Evolutionary conservation across 2,113 vertebrate genomes (phyloP), one percentile per base, ranked within the genome.

Genomic region (Ailurus styani): DNA sequence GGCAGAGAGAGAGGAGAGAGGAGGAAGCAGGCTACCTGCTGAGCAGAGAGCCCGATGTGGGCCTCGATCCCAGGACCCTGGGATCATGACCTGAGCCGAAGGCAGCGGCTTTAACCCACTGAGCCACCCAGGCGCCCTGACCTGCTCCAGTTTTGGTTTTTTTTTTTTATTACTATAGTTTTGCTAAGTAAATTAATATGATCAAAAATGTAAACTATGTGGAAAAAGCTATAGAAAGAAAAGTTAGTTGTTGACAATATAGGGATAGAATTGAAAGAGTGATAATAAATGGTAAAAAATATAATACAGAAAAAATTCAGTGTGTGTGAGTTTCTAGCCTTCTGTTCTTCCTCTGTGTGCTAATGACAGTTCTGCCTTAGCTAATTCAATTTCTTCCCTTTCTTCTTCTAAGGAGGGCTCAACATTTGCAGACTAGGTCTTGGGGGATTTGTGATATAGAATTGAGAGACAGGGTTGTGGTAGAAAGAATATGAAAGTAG

Each of bases 341-440:
- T 95, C 50, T 84, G n/a, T 9, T 78, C 31, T 60, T 75, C n/a
- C 70, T 91, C 57, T 70, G 10, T 52, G 42, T 93, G 52, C 70
- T 93, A 90, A 86, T 79, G 78, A 84, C 55, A 92, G 68, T 84
- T 83, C 60, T 72, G 25, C 50, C n/a, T 84, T 95, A 84, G 78
- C 68, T 95, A 72, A 95, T 92, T 93, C 29, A 47, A 29, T 78
- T 92, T 77, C 23, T 83, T 84, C n/a, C n/a, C 18, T 78, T 95
- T 92, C 54, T 77, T 60, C 77, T 40, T 92, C 42, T 42, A 88
- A 83, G 29, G 45, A 93, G 40, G 31, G 57, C 77, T 92, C 50
- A 88, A 29, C 45, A 62, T 84, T 92, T 92, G 57, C 84, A 84
- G 57, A n/a, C 40, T 66, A 86, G 42, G 47, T 91, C 50, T 91